Base-by-base conservation (phyloP, 2,888 invertebrate genomes). In the Rhodophaea formosa region DNA sequence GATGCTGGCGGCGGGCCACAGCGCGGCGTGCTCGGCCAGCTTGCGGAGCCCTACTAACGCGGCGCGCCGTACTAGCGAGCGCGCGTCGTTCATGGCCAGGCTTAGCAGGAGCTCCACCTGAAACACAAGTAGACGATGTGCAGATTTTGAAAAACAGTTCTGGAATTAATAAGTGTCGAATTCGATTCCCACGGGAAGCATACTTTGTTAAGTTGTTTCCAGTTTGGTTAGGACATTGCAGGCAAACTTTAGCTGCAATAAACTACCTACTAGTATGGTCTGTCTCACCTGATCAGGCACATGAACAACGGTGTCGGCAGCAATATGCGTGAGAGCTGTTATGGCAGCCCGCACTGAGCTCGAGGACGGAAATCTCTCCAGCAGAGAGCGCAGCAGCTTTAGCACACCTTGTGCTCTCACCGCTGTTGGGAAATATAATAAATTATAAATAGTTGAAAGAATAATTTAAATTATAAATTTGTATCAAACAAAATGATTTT, bases 231-330 rank as follows among this genome's bases (percentile, higher is more conserved):
- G n/a, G n/a, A n/a, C n/a, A n/a, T n/a, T n/a, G n/a, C n/a, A n/a
- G n/a, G n/a, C n/a, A n/a, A n/a, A n/a, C n/a, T n/a, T n/a, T n/a
- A n/a, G n/a, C n/a, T n/a, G n/a, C n/a, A n/a, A n/a, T n/a, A n/a
- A n/a, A n/a, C n/a, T n/a, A n/a, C n/a, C n/a, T n/a, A n/a, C n/a
- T n/a, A n/a, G n/a, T n/a, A n/a, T n/a, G n/a, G n/a, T n/a, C n/a
- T 14, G 14, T 14, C 51, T 17, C 12, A 96, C 96, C 92, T 99
- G 98, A 71, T 95, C 95, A 0, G 97, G 97, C 45, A 98, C 96
- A 83, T 98, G 97, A 0, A 97, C 95, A 10, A 98, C 93, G 0
- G 98, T 98, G 49, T 97, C 95, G 0, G 96, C 94, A 0, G 98
- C 97, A 8, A 99, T 92, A 62, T 96, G 95, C 0, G 98, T 98